Evolutionary conservation across 2,888 invertebrate genomes (phyloP), one percentile per base, ranked within the genome.

Genomic region (Calameuta pallipes): DNA sequence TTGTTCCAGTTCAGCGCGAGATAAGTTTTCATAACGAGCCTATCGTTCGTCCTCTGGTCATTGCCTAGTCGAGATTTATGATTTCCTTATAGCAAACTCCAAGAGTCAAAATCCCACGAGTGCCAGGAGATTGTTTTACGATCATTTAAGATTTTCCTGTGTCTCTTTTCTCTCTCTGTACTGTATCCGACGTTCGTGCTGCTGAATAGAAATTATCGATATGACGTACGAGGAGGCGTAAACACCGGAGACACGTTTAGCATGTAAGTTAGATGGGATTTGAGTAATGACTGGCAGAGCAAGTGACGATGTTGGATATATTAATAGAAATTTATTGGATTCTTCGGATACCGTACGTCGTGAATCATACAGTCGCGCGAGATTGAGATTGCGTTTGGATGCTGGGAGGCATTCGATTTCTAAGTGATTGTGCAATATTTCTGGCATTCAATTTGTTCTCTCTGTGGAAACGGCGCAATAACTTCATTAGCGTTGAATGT

Each of bases 1-100:
- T 82, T 82, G 82, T 83, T 81, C 80, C 76, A 56, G 56, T 56
- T 56, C 56, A 56, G 23, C 56, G 56, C 56, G 56, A 56, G 23
- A 9, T 23, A 56, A 56, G 56, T 56, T 23, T 56, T 23, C 56
- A 1, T 23, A 56, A 56, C 23, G 56, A 56, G 56, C 23, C 56
- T 56, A 56, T 56, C 23, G 23, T 56, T 23, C 56, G 56, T 23
- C 2, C 23, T 23, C 23, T 56, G 56, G 23, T 23, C 23, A 23
- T 23, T 41, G 41, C 9, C 41, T 23, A 9, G 56, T 56, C 56
- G 56, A 56, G 56, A 56, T 56, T 56, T 23, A 56, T 56, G 23
- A 56, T 56, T 56, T 9, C 56, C 6, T 56, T 56, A 23, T 23
- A 9, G 23, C 23, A 23, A 36, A 36, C 56, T 6, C 9, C 23